These are phyloP conservation scores for Calyptomena viridis DNA, from an alignment of 2,113 vertebrate species.

Conservation along the genomic window DNA sequence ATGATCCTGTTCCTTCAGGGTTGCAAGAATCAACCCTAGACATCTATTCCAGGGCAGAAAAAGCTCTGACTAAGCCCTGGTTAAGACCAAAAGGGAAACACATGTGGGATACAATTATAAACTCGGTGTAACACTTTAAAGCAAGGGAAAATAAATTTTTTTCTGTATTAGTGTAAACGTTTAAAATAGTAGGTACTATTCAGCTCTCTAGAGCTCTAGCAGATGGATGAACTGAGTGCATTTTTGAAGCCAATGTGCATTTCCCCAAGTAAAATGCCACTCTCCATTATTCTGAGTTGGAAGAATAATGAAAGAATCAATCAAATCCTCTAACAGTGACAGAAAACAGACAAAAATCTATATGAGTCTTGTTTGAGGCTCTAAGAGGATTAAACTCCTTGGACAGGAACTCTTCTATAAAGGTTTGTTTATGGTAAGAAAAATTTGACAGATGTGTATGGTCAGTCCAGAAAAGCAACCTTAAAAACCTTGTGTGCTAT, in stretches of 20 bases:
- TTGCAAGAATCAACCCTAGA: neutral
- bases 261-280: constrained; percentile 4
- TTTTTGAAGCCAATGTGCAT: neutral
- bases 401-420: neutral
- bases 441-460: neutral
- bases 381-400: constrained; percentile 16
- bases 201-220: neutral
- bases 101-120: neutral
- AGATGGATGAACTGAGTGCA: neutral
- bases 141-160: neutral
- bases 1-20: neutral
- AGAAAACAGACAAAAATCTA: constrained; percentile 53
- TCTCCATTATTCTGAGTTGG: constrained; percentile 24
- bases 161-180: neutral
- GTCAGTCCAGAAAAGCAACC: neutral
- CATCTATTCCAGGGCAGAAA: neutral
- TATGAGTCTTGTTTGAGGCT: neutral
- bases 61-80: neutral
- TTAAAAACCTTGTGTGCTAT: neutral
- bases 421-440: neutral
- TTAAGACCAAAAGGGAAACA: neutral
- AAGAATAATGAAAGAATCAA: constrained; percentile 60
- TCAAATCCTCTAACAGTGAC: constrained; percentile 50
- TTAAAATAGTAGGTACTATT: neutral
- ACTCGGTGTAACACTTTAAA: neutral